Evolutionary conservation across 23 tunicate species (phyloP).

Genomic region (Oikopleura dioica): DNA sequence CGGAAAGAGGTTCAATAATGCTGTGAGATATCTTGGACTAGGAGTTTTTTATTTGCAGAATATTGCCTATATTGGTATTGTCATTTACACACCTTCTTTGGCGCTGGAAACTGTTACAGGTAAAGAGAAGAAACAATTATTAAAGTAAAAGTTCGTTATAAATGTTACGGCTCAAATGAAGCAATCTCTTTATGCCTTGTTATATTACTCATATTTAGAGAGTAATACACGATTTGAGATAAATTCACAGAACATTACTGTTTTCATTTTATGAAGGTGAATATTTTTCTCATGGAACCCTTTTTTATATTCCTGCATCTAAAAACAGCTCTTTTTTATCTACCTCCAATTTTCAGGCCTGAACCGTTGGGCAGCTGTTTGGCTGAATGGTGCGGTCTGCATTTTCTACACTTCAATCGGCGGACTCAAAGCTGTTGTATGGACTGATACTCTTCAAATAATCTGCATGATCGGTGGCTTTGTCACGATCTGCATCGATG

Average conservation of each 20-base stretch:
- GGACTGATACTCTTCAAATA: slow-evolving; percentile 2
- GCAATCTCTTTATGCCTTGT: too few relatives aligned
- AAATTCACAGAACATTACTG: too few relatives aligned
- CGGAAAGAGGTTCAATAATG: slow-evolving; percentile 17
- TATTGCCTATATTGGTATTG: slow-evolving; percentile 15
- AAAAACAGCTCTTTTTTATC: too few relatives aligned
- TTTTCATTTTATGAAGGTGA: too few relatives aligned
- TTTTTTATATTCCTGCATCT: too few relatives aligned
- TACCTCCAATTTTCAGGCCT: too few relatives aligned
- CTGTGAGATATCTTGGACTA: slow-evolving; percentile 16
- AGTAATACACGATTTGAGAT: too few relatives aligned
- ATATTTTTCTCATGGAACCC: too few relatives aligned
- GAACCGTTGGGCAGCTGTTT: slow-evolving; percentile 13
- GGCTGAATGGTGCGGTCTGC: not conserved
- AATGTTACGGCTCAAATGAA: too few relatives aligned
- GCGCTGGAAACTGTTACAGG: slow-evolving; percentile 17
- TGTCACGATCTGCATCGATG: not conserved
- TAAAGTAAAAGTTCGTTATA: too few relatives aligned
- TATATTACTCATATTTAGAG: too few relatives aligned
- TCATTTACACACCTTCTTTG: slow-evolving; percentile 20
- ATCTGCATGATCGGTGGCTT: not conserved
- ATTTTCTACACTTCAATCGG: slow-evolving; percentile 1
- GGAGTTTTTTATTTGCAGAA: not conserved
- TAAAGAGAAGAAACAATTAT: not conserved
- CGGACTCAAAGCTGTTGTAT: slow-evolving; percentile 5